Percentiles rank a stretch among this genome's conserved stretches.
These are phyloP conservation scores for Ispidina lecontei DNA, from an alignment of 2,797 vertebrate genomes.

Conservation along the genomic window DNA sequence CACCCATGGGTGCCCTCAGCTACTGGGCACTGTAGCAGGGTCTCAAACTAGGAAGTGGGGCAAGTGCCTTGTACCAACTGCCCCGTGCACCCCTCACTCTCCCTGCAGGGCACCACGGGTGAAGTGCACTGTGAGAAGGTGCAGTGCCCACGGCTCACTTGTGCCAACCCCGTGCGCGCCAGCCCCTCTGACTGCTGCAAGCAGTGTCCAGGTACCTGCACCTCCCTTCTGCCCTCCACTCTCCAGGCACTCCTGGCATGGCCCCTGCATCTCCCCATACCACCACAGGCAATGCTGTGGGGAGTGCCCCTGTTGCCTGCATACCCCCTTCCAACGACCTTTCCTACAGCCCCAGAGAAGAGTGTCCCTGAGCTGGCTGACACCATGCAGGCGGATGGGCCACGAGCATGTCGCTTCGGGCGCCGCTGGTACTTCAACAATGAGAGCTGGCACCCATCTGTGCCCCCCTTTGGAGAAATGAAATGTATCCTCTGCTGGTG, in stretches of 20 bases:
- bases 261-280: neutral
- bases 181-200: constrained; percentile 96
- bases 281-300: fast-evolving
- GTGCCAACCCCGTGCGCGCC: constrained; percentile 87
- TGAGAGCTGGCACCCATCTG: constrained; percentile 93
- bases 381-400: constrained; percentile 93
- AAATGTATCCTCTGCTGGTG: constrained; percentile 98
- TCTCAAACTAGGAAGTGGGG: neutral
- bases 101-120: constrained; percentile 86
- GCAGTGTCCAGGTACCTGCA: constrained; percentile 86
- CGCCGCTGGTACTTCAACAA: constrained; percentile 94
- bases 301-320: neutral
- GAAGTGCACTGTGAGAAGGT: constrained; percentile 98
- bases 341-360: constrained; percentile 69
- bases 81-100: neutral
- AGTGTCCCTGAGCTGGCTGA: constrained; percentile 81
- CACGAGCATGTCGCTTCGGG: constrained; percentile 90
- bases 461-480: constrained; percentile 94
- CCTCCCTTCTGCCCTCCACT: fast-evolving
- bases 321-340: neutral
- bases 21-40: neutral
- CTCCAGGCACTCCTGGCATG: fast-evolving
- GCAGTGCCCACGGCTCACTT: constrained; percentile 89
- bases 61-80: neutral
- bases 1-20: neutral